Conservation (phyloP, 92 coral and sea anemone genomes). For the Zoanthus solanderi region DNA sequence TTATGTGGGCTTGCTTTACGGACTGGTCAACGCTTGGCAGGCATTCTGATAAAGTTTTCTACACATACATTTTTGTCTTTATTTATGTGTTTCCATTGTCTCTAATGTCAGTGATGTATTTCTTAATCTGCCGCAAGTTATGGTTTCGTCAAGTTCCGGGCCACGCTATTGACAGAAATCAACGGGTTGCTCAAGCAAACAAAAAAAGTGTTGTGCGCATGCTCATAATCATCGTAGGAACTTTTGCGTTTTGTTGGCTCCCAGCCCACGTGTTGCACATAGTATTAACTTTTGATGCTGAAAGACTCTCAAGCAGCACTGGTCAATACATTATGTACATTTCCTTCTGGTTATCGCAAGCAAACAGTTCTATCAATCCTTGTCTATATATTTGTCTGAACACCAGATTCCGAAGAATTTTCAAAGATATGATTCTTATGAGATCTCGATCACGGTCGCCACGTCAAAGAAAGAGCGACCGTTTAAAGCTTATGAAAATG, state of each 20-base stretch:
- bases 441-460: neutral
- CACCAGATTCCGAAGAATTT: constrained; percentile 5
- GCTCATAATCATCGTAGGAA: constrained; percentile 34
- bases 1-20: neutral
- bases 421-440: neutral
- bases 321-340: neutral
- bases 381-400: constrained; percentile 34
- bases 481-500: neutral
- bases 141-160: constrained; percentile 48
- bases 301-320: neutral
- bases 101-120: neutral
- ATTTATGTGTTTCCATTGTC: constrained; percentile 9
- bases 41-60: neutral
- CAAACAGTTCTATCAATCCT: constrained; percentile 41
- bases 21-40: constrained; percentile 9
- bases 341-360: constrained; percentile 29
- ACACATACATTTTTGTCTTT: constrained; percentile 11
- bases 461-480: constrained; percentile 2
- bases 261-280: constrained; percentile 45
- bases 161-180: constrained; percentile 36
- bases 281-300: neutral
- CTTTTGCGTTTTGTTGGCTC: constrained; percentile 43
- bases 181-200: constrained; percentile 41
- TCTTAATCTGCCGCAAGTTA: constrained; percentile 35
- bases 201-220: constrained; percentile 39